Base-by-base conservation (phyloP, 1,140 invertebrate species). In the Pectinophora gossypiella region DNA sequence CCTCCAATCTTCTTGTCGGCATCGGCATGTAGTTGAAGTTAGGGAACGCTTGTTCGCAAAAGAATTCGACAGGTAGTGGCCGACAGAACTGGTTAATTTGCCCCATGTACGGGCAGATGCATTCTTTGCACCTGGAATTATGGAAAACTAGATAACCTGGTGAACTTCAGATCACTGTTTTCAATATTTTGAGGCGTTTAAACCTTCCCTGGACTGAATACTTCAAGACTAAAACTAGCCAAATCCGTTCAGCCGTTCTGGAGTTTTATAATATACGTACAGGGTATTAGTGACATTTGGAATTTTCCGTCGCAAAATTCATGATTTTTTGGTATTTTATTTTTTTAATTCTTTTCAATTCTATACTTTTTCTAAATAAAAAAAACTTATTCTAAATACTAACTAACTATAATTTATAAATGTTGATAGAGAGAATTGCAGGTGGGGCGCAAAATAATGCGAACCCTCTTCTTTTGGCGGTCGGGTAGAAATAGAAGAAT, bases 21-120 rank as follows among this genome's bases (percentile, higher is more conserved):
- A 72, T 68, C 0, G 76, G 63, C 22, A 74, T 18, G 38, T 67
- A 83, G 47, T 76, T 72, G 50, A 61, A 70, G 5, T 61, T 52
- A 5, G 76, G 75, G 50, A 49, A 77, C 0, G 73, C 64, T 44
- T 81, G 64, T 48, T 83, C 76, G 36, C 79, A 84, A 36, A 68
- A 70, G 0, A 57, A 51, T 0, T 51, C 36, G 7, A 62, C 52
- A 0, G 72, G 70, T 19, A 79, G 32, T 0, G 76, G 72, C 0
- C 76, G 68, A 36, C 80, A 84, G 40, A 76, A 84, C 4, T 59
- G 32, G 23, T 64, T 72, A 23, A 80, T 68, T 15, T 69, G 68
- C 0, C 76, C 77, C 47, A 66, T 54, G 20, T 75, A 80, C 0
- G 80, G 80, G 19, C 80, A 84, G 1, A 78, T 72, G 38, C 80